Conservation (phyloP, 2,888 invertebrate species). For the Drosophila melanosoma region DNA sequence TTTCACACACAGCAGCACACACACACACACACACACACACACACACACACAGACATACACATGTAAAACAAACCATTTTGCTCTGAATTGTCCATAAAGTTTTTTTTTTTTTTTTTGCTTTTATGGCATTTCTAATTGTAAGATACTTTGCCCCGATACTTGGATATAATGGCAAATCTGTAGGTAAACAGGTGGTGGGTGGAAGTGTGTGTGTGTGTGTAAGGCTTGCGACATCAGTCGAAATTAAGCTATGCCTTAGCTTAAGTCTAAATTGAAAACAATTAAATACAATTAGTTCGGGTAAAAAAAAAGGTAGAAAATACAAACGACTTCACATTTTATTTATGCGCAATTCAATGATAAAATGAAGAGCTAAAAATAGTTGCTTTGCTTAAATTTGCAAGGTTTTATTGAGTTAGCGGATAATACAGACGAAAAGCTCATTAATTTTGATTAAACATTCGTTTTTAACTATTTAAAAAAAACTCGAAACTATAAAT, state of each 20-base stretch:
- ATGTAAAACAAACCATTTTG: not conserved
- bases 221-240: slow-evolving; percentile 14
- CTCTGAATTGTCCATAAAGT: slow-evolving; percentile 55
- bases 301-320: slow-evolving; percentile 7
- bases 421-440: not conserved
- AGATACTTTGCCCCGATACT: slow-evolving; percentile 14
- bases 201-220: slow-evolving; percentile 16
- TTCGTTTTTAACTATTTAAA: slow-evolving; percentile 27
- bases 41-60: slow-evolving; percentile 28
- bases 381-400: slow-evolving; percentile 17
- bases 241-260: slow-evolving; percentile 53
- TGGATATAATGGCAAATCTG: slow-evolving; percentile 13
- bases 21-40: slow-evolving; percentile 40
- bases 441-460: not conserved
- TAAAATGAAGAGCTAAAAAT: slow-evolving; percentile 60
- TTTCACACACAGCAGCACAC: slow-evolving; percentile 50
- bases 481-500: slow-evolving; percentile 1
- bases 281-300: slow-evolving; percentile 71
- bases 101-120: slow-evolving; percentile 57
- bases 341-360: slow-evolving; percentile 62
- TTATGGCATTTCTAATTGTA: slow-evolving; percentile 62
- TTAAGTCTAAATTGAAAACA: slow-evolving; percentile 65
- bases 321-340: slow-evolving; percentile 27
- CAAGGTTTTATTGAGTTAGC: no score
- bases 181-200: not conserved